Evolutionary conservation across 2,888 invertebrate species (phyloP), one percentile per base, ranked within the genome.

Genomic region (Catocala nupta): DNA sequence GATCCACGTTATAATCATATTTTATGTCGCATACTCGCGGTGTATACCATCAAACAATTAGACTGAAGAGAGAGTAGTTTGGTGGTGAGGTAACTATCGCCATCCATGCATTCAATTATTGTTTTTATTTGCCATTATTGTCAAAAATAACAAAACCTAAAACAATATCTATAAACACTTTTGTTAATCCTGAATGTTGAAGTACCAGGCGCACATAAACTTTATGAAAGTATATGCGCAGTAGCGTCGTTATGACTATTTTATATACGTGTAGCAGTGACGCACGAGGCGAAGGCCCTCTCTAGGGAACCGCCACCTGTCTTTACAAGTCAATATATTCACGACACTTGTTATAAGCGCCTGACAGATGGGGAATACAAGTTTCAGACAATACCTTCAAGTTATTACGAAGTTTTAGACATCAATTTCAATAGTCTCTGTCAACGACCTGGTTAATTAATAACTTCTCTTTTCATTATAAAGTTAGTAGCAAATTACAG

Each of bases 301-400:
- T 70, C 89, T 42, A 67, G 89, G 82, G 89, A 89, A 85, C 73
- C 59, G 58, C 63, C 89, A 86, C 71, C 82, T 86, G 87, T 60
- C 36, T 39, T 42, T 63, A 70, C 66, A 62, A 73, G 70, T 78
- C 80, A 72, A 81, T 83, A 75, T 70, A 72, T 71, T 73, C 65
- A 70, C 53, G 68, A 65, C 60, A 50, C 51, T 63, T 56, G 54
- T 39, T 59, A 53, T 43, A 71, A 48, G 25, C 34, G 47, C 25
- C 44, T 45, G 59, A 39, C 68, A 58, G 13, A 49, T 42, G 58
- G 71, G 64, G 63, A 68, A 68, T 72, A 63, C 59, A 69, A 72
- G 47, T 70, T 71, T 44, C 52, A 59, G 50, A 65, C 60, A 57
- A 63, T 66, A 64, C 44, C 33, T 25, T 54, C 51, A 65, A 52